A percentile compares a stretch with the other conserved stretches of the same genome.
phyloP scores from a whole-genome alignment of 2,888 invertebrate genomes.

The Cheilosia grossa region DNA sequence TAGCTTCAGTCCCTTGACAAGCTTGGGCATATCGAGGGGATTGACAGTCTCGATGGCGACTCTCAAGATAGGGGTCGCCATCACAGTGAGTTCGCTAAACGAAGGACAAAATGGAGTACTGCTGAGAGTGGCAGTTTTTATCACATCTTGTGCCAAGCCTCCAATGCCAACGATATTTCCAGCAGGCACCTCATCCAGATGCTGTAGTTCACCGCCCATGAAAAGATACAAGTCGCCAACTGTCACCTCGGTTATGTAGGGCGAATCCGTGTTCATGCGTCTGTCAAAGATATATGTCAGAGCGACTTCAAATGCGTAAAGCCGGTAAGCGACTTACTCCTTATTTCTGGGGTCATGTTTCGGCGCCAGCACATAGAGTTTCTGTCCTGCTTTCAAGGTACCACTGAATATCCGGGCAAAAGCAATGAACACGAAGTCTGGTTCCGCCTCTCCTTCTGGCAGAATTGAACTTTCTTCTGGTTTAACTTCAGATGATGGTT shows the following conservation, averaged over 20 bases:
- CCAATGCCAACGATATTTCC: slow-evolving; percentile 97
- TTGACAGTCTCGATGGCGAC: slow-evolving; percentile 96
- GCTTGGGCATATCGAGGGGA: slow-evolving; percentile 89
- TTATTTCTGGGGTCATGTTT: slow-evolving; percentile 91
- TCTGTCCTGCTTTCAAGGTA: slow-evolving; percentile 89
- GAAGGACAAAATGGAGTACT: slow-evolving; percentile 92
- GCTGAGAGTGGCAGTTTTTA: slow-evolving; percentile 96
- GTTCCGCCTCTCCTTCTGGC: slow-evolving; percentile 77
- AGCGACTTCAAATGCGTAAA: neutral
- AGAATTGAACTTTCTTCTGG: slow-evolving; percentile 18
- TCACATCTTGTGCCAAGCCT: slow-evolving; percentile 91
- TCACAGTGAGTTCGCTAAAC: slow-evolving; percentile 91
- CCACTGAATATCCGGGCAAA: slow-evolving; percentile 98
- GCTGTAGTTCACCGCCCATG: slow-evolving; percentile 95
- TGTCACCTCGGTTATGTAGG: slow-evolving; percentile 82
- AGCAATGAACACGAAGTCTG: slow-evolving; percentile 90
- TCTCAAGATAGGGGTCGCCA: slow-evolving; percentile 94
- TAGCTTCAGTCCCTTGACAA: slow-evolving; percentile 90
- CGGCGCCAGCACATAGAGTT: slow-evolving; percentile 92
- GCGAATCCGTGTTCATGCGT: slow-evolving; percentile 76
- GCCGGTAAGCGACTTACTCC: slow-evolving; percentile 76
- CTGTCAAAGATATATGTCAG: slow-evolving; percentile 34
- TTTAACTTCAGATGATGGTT: slow-evolving; percentile 31
- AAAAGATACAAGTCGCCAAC: slow-evolving; percentile 93
- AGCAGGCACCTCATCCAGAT: slow-evolving; percentile 90